Evolutionary conservation across 1,140 invertebrate genomes (phyloP), one percentile per base, ranked within the genome.

Genomic region (Temnothorax curvispinosus): DNA sequence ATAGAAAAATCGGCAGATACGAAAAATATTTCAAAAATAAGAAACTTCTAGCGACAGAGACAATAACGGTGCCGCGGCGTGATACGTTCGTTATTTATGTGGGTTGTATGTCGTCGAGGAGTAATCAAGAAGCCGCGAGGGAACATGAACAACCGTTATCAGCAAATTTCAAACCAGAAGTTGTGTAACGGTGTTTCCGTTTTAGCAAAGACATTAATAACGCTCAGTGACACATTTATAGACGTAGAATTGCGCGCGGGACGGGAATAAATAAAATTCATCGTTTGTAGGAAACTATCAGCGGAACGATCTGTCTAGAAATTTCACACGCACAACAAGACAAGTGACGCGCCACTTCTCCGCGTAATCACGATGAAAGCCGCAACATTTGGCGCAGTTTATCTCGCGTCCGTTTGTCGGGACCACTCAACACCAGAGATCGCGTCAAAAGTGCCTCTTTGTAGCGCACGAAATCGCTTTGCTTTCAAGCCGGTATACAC

Each of bases 361-460:
- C 21, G 2, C 21, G 41, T 50, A n/a, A 82, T 82, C 44, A 58
- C 21, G 32, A 21, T 27, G 13, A 32, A 47, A 47, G 41, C 7
- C 18, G 27, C 41, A 21, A 50, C 69, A 60, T 58, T 60, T 38
- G 41, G 9, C 27, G 41, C 54, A 15, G 38, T 82, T 82, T 47
- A 47, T 82, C 9, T 21, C 64, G 50, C n/a, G 4, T 47, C 13
- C 21, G 38, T 81, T 72, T 44, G 65, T n/a, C 50, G 50, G 15
- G 13, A n/a, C 18, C 77, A 41, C 21, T 69, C 75, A 41, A 41
- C 58, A 52, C 32, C 60, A 13, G 27, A 35, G 76, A 50, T 76
- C 74, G 38, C 38, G 38, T 65, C 13, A 3, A 35, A 21, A 82
- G 80, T 82, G 67, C 27, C 52, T 74, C 52, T 82, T 82, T 82